These are phyloP conservation scores for Chirona hameri DNA, from an alignment of 2,888 invertebrate genomes.

Conservation along the genomic window DNA sequence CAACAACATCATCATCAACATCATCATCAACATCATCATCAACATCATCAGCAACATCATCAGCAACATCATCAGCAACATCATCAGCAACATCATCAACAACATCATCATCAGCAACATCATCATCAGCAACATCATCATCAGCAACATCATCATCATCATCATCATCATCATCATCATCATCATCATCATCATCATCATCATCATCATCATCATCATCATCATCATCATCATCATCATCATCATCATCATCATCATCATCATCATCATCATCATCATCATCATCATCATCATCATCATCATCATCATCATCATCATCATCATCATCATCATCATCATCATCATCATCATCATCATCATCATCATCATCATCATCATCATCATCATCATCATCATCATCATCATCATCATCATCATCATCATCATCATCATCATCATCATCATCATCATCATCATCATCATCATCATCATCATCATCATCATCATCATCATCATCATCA, in stretches of 20 bases:
- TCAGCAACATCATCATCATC: too few species aligned
- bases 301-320: conserved; percentile 22
- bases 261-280: conserved; percentile 22
- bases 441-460: conserved; percentile 22
- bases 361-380: conserved; percentile 22
- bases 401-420: conserved; percentile 22
- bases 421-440: conserved; percentile 22
- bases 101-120: too few species aligned
- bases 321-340: conserved; percentile 22
- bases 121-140: too few species aligned
- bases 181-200: conserved; percentile 22
- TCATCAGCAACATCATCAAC: too few species aligned
- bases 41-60: too few species aligned
- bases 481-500: conserved; percentile 22
- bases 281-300: conserved; percentile 22
- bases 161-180: too few species aligned
- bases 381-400: conserved; percentile 22
- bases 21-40: too few species aligned
- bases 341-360: conserved; percentile 22
- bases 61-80: too few species aligned
- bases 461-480: conserved; percentile 22
- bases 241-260: conserved; percentile 22
- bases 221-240: conserved; percentile 22
- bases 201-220: conserved; percentile 22
- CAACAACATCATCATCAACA: neutral